These are phyloP conservation scores for Ferrisia virgata DNA, from an alignment of 2,888 invertebrate genomes.

Conservation along the genomic window DNA sequence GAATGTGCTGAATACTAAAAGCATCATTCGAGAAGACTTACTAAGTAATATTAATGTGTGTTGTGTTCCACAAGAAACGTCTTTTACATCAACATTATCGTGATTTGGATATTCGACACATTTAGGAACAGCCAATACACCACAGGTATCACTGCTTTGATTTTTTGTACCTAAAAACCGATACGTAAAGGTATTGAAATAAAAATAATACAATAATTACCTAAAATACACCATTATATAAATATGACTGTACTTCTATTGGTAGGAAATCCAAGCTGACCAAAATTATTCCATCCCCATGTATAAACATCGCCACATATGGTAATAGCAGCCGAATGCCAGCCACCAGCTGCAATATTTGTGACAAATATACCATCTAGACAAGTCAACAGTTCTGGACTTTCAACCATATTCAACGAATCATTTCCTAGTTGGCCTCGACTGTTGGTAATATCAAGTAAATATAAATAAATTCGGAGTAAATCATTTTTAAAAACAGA, in stretches of 20 bases:
- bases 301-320: constrained; percentile 76
- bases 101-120: constrained; percentile 53
- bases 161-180: not conserved
- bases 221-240: not conserved
- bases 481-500: not conserved
- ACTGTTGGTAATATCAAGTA: too few species aligned
- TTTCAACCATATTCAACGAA: constrained; percentile 62
- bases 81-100: constrained; percentile 52
- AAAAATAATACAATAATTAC: not conserved
- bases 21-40: constrained; percentile 50
- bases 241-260: too few species aligned
- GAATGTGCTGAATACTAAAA: not conserved
- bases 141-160: not conserved
- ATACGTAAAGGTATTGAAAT: too few species aligned
- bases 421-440: constrained; percentile 84
- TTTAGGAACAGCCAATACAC: constrained; percentile 52
- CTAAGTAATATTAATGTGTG: constrained; percentile 70
- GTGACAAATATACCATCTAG: constrained; percentile 71
- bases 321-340: constrained; percentile 80
- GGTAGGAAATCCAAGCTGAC: constrained; percentile 67
- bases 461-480: too few species aligned
- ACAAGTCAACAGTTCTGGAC: constrained; percentile 67
- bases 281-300: constrained; percentile 90
- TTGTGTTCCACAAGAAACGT: constrained; percentile 70
- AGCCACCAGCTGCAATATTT: constrained; percentile 75